Conservation (phyloP, 2,113 vertebrate genomes). For the Grantiella picta region DNA sequence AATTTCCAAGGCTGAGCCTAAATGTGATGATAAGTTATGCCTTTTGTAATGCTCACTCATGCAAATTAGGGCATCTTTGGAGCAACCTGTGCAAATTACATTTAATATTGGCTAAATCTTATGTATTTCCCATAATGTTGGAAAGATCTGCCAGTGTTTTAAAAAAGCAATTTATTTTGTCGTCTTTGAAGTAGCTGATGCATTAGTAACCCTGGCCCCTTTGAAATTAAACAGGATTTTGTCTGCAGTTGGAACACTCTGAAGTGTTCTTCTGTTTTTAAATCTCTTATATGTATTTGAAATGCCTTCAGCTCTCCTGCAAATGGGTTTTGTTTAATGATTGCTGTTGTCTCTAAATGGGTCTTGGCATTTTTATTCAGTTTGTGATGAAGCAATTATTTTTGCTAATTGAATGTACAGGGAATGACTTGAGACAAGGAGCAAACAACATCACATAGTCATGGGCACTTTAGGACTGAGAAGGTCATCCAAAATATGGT, state of each 20-base stretch:
- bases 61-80: background rate
- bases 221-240: slow-evolving; percentile 51
- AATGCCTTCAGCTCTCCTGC: slow-evolving; percentile 27
- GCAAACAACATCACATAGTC: background rate
- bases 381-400: slow-evolving; percentile 46
- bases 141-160: background rate
- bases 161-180: slow-evolving; percentile 40
- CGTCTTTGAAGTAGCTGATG: slow-evolving; percentile 16
- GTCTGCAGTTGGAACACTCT: slow-evolving; percentile 22
- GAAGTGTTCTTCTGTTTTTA: slow-evolving; percentile 42
- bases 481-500: background rate
- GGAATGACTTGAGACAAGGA: background rate
- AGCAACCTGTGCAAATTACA: background rate
- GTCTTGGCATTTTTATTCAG: slow-evolving; percentile 30
- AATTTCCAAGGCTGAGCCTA: slow-evolving; percentile 1
- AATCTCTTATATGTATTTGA: slow-evolving; percentile 41
- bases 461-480: background rate
- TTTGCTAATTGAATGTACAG: slow-evolving; percentile 41
- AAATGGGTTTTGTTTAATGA: slow-evolving; percentile 62
- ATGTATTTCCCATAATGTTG: background rate
- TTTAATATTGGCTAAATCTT: slow-evolving; percentile 6
- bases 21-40: background rate
- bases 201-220: slow-evolving; percentile 51
- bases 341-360: slow-evolving; percentile 34
- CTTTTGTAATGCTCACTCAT: background rate